Conservation (phyloP, 2,797 vertebrate genomes). For the Staurois parvus region DNA sequence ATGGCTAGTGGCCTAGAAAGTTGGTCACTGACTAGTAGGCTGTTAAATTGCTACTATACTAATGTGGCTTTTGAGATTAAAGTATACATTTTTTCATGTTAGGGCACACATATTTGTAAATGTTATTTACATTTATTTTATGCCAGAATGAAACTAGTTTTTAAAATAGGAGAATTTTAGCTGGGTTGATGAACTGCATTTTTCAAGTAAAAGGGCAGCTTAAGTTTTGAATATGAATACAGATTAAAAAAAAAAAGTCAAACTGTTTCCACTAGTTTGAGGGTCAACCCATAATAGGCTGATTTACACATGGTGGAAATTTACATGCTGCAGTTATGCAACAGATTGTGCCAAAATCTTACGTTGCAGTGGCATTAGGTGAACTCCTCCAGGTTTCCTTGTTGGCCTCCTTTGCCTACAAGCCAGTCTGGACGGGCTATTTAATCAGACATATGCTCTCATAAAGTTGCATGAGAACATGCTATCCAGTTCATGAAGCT, state of each 20-base stretch:
- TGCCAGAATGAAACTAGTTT: background rate
- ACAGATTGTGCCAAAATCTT: too few relatives aligned
- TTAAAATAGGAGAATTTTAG: background rate
- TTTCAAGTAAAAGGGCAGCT: background rate
- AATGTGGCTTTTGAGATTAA: background rate
- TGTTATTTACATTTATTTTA: slow-evolving; percentile 10
- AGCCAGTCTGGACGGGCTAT: too few relatives aligned
- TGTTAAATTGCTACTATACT: background rate
- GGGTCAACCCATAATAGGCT: too few relatives aligned
- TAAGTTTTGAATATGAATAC: background rate
- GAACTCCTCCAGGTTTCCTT: too few relatives aligned
- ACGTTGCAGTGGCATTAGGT: too few relatives aligned
- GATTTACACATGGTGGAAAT: too few relatives aligned
- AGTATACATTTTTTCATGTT: background rate
- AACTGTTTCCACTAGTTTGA: too few relatives aligned
- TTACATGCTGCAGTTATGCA: too few relatives aligned
- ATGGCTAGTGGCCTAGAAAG: background rate
- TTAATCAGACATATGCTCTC: too few relatives aligned
- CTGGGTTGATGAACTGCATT: background rate
- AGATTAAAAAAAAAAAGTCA: background rate
- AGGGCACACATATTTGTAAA: background rate
- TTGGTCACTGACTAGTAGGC: background rate
- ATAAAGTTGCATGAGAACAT: too few relatives aligned
- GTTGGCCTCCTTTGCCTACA: too few relatives aligned
- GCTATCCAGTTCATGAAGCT: too few relatives aligned